These are phyloP conservation scores for Hemibagrus wyckioides DNA, from an alignment of 2,113 vertebrate genomes.

Conservation along the genomic window DNA sequence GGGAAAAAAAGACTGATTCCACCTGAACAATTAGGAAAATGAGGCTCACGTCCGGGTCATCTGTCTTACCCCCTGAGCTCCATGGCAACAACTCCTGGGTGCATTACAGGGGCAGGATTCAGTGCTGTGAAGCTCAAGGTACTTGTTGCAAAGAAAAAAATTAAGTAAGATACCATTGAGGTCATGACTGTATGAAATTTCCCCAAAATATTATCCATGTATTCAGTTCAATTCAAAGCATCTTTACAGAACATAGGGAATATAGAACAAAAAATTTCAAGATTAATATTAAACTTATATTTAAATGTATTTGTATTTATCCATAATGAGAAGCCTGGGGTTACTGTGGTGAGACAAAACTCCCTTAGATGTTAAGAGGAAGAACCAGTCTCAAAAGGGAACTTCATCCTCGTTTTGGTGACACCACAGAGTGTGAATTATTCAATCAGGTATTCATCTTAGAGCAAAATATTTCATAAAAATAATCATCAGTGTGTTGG, in stretches of 20 bases:
- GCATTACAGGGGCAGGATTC: not conserved
- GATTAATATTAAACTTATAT: no score
- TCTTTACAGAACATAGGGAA: no score
- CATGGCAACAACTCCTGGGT: slow-evolving; percentile 45
- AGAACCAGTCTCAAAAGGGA: no score
- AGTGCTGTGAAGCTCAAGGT: not conserved
- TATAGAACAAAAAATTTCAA: no score
- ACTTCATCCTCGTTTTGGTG: no score
- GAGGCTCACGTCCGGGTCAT: slow-evolving; percentile 32
- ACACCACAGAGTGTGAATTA: no score
- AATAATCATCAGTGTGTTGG: not conserved
- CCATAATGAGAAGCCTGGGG: no score
- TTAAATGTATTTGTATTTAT: no score
- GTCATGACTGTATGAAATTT: not conserved
- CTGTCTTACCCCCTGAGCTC: slow-evolving; percentile 47
- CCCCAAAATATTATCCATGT: no score
- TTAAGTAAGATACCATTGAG: not conserved
- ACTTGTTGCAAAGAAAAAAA: not conserved
- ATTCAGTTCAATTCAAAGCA: no score
- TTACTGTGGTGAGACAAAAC: no score
- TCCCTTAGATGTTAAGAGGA: no score
- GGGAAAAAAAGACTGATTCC: slow-evolving; percentile 44
- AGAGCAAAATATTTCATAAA: not conserved
- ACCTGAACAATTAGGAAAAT: slow-evolving; percentile 56
- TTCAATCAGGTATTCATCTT: not conserved